Percentiles rank a stretch among this genome's conserved stretches.
phyloP scores from a whole-genome alignment of 2,888 invertebrate species.

The Fissipunctia ypsillon region DNA sequence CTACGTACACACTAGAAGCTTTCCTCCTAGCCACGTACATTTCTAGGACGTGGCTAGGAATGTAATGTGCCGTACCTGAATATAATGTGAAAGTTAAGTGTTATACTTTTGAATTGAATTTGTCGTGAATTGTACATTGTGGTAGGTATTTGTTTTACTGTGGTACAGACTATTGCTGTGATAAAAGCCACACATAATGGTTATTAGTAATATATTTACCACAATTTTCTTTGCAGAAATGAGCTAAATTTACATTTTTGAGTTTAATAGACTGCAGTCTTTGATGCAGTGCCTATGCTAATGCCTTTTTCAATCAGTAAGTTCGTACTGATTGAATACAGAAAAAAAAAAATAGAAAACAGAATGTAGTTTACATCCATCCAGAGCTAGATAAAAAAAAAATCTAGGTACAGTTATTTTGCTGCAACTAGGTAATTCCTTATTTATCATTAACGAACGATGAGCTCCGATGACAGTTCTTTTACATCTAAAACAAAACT shows the following conservation, averaged over 20 bases:
- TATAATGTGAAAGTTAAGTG: constrained; percentile 35
- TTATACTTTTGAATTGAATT: constrained; percentile 38
- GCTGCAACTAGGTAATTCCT: not conserved
- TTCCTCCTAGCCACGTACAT: constrained; percentile 25
- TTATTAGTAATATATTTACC: not conserved
- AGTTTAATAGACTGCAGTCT: too few relatives aligned
- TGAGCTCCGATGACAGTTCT: not conserved
- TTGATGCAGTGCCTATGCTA: too few relatives aligned
- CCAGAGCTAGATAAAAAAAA: not conserved
- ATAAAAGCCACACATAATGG: accelerated
- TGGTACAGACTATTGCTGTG: not conserved
- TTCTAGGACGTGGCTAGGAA: constrained; percentile 51
- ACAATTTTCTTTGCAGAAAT: too few relatives aligned
- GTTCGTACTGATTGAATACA: too few relatives aligned
- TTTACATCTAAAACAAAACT: not conserved
- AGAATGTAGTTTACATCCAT: not conserved
- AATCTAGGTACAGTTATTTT: not conserved
- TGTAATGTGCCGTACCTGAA: constrained; percentile 46
- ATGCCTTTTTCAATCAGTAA: too few relatives aligned
- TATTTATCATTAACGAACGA: not conserved
- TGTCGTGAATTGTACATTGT: constrained; percentile 28
- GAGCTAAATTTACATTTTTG: too few relatives aligned
- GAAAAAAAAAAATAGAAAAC: too few relatives aligned
- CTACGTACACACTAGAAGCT: constrained; percentile 40
- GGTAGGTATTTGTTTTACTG: not conserved